phyloP scores from a whole-genome alignment of 1,140 invertebrate genomes.

The Atopsyche davidsoni region DNA sequence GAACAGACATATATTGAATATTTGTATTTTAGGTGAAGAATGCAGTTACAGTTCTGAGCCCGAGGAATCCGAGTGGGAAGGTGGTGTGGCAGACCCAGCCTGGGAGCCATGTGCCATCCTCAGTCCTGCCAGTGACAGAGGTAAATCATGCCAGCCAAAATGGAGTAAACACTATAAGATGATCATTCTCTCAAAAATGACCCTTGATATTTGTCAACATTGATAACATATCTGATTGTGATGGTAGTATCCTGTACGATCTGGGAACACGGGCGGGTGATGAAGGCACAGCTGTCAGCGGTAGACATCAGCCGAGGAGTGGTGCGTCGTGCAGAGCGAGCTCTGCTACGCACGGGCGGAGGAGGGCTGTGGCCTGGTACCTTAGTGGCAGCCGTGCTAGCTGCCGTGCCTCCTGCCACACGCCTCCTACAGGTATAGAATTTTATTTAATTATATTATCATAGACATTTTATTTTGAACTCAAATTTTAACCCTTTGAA shows the following conservation, averaged over 20 bases:
- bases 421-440: constrained; percentile 37
- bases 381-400: constrained; percentile 34
- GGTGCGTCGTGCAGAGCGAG: constrained; percentile 75
- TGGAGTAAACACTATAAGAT: no score
- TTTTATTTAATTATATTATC: no score
- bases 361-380: constrained; percentile 35
- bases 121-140: constrained; percentile 69
- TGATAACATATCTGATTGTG: no score
- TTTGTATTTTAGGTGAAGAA: constrained; percentile 51
- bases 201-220: no score
- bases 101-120: constrained; percentile 66
- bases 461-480: no score
- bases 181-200: no score
- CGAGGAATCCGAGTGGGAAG: constrained; percentile 49
- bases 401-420: constrained; percentile 34
- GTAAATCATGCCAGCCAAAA: no score
- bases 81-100: constrained; percentile 63
- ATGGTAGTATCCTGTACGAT: constrained; percentile 84
- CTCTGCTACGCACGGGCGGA: constrained; percentile 37
- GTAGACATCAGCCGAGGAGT: constrained; percentile 92
- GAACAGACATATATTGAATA: no score
- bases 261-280: constrained; percentile 82
- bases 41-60: constrained; percentile 76
- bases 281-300: constrained; percentile 88
- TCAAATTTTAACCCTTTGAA: no score